These are phyloP conservation scores for Geotrupes spiniger DNA, from an alignment of 2,888 invertebrate genomes.

Conservation along the genomic window DNA sequence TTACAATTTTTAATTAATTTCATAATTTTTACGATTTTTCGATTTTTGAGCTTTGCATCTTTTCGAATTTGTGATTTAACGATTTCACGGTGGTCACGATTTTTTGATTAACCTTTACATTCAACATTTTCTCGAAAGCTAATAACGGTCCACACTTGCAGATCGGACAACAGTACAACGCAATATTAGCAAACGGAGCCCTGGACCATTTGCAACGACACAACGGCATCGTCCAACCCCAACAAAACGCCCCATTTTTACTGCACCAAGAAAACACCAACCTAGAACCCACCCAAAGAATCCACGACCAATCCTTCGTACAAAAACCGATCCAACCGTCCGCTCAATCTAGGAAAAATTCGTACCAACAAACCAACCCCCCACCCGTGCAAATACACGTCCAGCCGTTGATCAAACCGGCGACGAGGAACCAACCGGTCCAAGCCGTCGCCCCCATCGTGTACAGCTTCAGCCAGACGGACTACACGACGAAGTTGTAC, in stretches of 20 bases:
- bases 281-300: conserved; percentile 17
- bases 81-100: too few relatives aligned
- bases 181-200: conserved; percentile 30
- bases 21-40: too few relatives aligned
- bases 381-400: conserved; percentile 48
- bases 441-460: conserved; percentile 47
- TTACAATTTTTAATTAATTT: not conserved
- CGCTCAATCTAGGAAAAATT: conserved; percentile 21
- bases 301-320: conserved; percentile 14
- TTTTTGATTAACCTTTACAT: not conserved
- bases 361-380: conserved; percentile 26
- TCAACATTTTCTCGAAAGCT: not conserved
- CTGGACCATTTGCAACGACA: conserved; percentile 32
- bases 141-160: conserved; percentile 29
- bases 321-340: conserved; percentile 15
- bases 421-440: conserved; percentile 41
- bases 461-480: conserved; percentile 47
- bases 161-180: conserved; percentile 45
- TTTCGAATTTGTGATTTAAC: not conserved
- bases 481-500: conserved; percentile 44
- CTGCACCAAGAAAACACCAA: not conserved
- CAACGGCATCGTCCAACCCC: conserved; percentile 29
- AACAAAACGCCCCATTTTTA: conserved; percentile 6
- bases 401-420: conserved; percentile 46
- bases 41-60: not conserved